Evolutionary conservation across 2,888 invertebrate genomes (phyloP), one percentile per base, ranked within the genome.

Genomic region (Zele albiditarsus): DNA sequence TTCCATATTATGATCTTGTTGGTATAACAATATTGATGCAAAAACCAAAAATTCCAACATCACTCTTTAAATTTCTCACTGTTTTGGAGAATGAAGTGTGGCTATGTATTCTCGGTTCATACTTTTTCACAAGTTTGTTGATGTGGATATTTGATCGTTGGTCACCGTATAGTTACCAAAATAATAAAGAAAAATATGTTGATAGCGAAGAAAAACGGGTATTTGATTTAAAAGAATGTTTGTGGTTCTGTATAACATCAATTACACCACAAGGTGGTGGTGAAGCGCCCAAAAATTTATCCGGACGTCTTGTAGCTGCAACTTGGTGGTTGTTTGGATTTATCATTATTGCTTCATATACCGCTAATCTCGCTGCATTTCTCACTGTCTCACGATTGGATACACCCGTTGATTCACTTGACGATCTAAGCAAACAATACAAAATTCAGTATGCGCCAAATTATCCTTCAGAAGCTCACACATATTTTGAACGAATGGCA

Each of bases 301-400:
- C 98, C 0, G 98, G 98, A 0, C 92, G 98, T 68, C 90, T 99
- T 14, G 95, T 99, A 0, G 98, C 98, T 0, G 98, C 98, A 1
- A 98, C 98, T 0, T 98, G 98, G 98, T 99, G 99, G 99, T 91
- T 99, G 28, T 99, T 99, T 90, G 98, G 98, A 0, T 99, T 99
- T 89, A 98, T 99, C 87, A 98, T 99, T 80, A 98, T 99, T 86
- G 99, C 99, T 3, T 98, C 98, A 0, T 99, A 99, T 90, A 99
- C 99, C 0, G 99, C 99, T 0, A 99, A 99, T 90, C 91, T 99
- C 86, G 99, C 99, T 1, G 99, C 99, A 0, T 99, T 98, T 88
- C 91, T 99, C 74, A 99, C 99, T 0, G 97, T 97, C 0, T 98
- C 97, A 0, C 93, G 98, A 23, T 91, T 98, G 86, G 98, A 98